These are phyloP conservation scores for Orchesella flavescens DNA, from an alignment of 2,888 invertebrate genomes.

Conservation along the genomic window DNA sequence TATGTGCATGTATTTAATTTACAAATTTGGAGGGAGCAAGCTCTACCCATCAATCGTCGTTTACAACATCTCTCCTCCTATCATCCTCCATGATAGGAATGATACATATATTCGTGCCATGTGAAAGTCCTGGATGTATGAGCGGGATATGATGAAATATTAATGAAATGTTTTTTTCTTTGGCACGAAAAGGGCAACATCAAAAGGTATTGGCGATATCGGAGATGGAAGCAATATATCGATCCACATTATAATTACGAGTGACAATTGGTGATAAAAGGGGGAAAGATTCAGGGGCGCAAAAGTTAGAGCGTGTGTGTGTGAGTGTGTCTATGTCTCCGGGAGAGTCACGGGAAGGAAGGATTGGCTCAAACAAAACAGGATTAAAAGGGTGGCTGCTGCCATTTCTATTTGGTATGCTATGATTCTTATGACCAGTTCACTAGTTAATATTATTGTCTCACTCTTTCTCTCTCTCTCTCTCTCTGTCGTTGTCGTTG, in stretches of 20 bases:
- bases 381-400: slow-evolving; percentile 70
- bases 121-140: no score
- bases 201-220: slow-evolving; percentile 67
- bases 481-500: neutral
- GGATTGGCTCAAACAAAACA: slow-evolving; percentile 54
- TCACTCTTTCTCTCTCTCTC: neutral
- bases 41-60: slow-evolving; percentile 6
- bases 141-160: neutral
- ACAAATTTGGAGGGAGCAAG: no score
- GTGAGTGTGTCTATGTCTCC: neutral
- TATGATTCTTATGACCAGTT: slow-evolving; percentile 9
- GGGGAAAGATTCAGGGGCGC: slow-evolving; percentile 54
- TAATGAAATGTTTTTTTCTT: neutral
- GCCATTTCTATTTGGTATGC: neutral
- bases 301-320: neutral
- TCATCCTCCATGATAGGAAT: no score
- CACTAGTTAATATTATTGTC: slow-evolving; percentile 3
- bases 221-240: slow-evolving; percentile 72
- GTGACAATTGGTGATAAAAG: slow-evolving; percentile 72
- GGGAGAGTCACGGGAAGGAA: neutral
- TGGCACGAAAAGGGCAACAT: slow-evolving; percentile 16
- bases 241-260: slow-evolving; percentile 72
- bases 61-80: neutral
- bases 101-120: no score
- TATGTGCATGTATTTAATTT: no score